Base-by-base conservation (phyloP, 2,797 vertebrate species). In the Brachyrhaphis roseni region DNA sequence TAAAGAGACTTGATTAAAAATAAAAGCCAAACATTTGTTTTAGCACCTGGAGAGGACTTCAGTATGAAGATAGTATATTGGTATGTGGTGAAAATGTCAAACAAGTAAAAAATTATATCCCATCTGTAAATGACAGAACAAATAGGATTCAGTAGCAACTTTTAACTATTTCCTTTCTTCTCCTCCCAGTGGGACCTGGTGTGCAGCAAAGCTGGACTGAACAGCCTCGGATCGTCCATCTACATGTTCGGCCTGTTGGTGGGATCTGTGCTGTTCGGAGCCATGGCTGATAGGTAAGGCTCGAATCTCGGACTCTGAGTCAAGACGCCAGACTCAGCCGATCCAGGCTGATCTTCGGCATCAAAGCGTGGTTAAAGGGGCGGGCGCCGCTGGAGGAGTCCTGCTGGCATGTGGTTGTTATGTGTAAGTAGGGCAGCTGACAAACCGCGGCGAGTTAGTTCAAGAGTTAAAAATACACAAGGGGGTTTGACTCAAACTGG, bases 181-280 rank as follows among this genome's bases (percentile, higher is more conserved):
- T 34, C 36, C 12, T 2, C 12, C 51, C 75, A 96, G 95, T 96
- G 95, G 95, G 92, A 95, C 81, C 91, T 96, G 88, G 94, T 96
- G 76, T 96, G 95, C 72, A 91, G 93, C 76, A 89, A 70, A 71
- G 92, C 92, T 0, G 80, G 82, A 68, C 79, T 93, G 8, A 95
- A 95, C 91, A 95, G 89, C 76, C 75, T 95, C 0, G 86, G 93
- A 15, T 95, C 94, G 0, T 95, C 95, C 0, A 49, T 95, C 82
- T 95, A 95, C 83, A 96, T 96, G 95, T 90, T 85, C n/a, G 95
- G 95, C 12, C 87, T 96, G 70, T 80, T 96, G 84, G 94, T 95
- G 77, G 95, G 95, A 45, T 92, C 95, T 0, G 68, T 91, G 72
- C 47, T 95, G 74, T 95, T 95, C 78, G 95, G 95, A 86, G 86